These are phyloP conservation scores for Zonitis immaculata DNA, from an alignment of 2,888 invertebrate genomes.

Conservation along the genomic window DNA sequence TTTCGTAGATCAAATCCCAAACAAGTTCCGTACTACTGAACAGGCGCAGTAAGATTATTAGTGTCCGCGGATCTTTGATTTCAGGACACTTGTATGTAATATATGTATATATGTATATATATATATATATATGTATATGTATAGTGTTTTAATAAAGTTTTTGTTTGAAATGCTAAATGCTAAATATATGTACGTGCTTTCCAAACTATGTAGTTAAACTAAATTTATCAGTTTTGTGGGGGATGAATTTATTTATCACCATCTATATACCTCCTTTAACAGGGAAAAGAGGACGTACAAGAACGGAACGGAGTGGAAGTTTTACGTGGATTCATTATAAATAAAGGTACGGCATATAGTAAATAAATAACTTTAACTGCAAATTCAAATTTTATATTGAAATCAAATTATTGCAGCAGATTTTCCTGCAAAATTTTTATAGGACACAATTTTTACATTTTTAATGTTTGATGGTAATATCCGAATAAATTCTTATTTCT, in stretches of 20 bases:
- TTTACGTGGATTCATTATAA: constrained; percentile 1
- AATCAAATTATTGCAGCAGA: neutral
- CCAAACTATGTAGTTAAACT: neutral
- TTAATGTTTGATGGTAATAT: neutral
- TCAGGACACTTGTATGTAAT: no score
- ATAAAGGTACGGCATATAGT: neutral
- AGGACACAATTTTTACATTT: neutral
- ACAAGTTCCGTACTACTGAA: no score
- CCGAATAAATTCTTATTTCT: neutral
- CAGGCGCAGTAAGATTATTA: no score
- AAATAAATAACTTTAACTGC: neutral
- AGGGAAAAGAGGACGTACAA: neutral
- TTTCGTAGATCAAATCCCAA: no score
- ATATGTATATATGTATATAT: no score
- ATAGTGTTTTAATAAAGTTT: neutral
- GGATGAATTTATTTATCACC: neutral
- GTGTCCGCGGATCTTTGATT: no score
- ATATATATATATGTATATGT: no score
- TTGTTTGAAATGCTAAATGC: constrained; percentile 1
- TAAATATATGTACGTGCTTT: neutral
- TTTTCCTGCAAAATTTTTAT: no score
- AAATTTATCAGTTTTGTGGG: neutral
- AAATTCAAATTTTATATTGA: neutral
- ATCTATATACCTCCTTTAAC: constrained; percentile 2
- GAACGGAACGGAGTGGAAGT: constrained; percentile 1